Evolutionary conservation across 2,888 invertebrate genomes (phyloP).

Genomic region (Globia sparganii): DNA sequence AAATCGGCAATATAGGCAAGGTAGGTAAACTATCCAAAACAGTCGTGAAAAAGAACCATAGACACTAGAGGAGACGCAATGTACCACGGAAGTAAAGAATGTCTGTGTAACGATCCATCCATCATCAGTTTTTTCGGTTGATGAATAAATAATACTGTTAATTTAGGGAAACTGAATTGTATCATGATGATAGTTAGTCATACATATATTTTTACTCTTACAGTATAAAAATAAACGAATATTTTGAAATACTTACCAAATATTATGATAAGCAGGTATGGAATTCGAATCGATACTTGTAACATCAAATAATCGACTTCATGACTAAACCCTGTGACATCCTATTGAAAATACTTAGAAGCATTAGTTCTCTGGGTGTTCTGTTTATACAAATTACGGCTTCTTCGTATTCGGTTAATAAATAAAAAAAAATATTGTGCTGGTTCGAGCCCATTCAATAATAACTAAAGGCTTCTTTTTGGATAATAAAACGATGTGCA

Average conservation of each 20-base stretch:
- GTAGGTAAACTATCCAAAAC: constrained; percentile 90
- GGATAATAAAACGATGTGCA: not conserved
- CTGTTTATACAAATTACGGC: not conserved
- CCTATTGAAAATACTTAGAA: not conserved
- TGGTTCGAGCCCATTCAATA: not conserved
- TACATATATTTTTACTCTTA: not conserved
- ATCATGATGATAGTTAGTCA: not conserved
- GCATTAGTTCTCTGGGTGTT: not conserved
- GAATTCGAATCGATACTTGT: not conserved
- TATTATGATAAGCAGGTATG: not conserved
- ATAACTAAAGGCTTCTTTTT: not conserved
- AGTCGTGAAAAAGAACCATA: constrained; percentile 90
- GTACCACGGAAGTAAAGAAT: constrained; percentile 67
- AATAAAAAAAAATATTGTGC: not conserved
- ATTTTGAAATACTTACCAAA: not conserved
- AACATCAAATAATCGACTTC: constrained; percentile 22
- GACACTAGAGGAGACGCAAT: constrained; percentile 75
- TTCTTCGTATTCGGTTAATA: not conserved
- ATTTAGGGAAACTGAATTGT: constrained; percentile 5
- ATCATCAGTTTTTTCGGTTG: constrained; percentile 57
- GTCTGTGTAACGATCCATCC: constrained; percentile 68
- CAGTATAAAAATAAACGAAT: not conserved
- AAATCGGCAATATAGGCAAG: constrained; percentile 89
- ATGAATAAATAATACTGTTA: constrained; percentile 58
- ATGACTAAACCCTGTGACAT: not conserved